phyloP scores from a whole-genome alignment of 30 jellyfish, hydroid and myxozoan genomes.

The Aurelia sp. region DNA sequence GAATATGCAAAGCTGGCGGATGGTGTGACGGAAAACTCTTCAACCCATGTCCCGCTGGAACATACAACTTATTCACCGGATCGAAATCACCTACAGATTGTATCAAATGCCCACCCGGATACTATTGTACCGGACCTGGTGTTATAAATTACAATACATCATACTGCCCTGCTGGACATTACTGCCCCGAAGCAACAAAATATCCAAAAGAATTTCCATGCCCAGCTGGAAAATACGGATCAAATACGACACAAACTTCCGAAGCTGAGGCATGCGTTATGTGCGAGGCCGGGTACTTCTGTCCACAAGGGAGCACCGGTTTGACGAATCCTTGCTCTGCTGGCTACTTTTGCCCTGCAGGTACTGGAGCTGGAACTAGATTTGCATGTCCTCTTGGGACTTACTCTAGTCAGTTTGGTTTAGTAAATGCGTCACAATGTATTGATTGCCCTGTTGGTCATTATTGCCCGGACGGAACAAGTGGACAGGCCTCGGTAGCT shows the following conservation, averaged over 20 bases:
- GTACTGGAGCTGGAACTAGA: constrained; percentile 85
- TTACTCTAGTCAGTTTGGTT: constrained; percentile 69
- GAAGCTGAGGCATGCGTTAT: constrained; percentile 67
- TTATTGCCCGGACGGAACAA: constrained; percentile 96
- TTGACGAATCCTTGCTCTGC: constrained; percentile 71
- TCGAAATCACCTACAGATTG: constrained; percentile 64
- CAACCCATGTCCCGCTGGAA: constrained; percentile 68
- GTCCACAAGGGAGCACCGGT: constrained; percentile 88
- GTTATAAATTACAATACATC: constrained; percentile 64
- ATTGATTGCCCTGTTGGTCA: constrained; percentile 96
- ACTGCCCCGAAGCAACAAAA: constrained; percentile 91
- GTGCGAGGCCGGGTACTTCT: constrained; percentile 81
- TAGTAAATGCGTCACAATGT: constrained; percentile 77
- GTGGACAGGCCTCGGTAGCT: constrained; percentile 80
- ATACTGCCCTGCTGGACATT: constrained; percentile 83
- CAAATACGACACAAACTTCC: constrained; percentile 62
- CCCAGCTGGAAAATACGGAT: constrained; percentile 88
- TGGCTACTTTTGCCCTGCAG: constrained; percentile 94
- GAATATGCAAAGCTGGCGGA: constrained; percentile 76
- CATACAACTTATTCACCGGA: constrained; percentile 43
- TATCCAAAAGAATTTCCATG: constrained; percentile 83
- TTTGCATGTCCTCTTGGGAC: constrained; percentile 94
- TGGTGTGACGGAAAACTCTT: constrained; percentile 82
- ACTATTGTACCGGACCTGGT: constrained; percentile 93
- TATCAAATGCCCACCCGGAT: constrained; percentile 85